Base-by-base conservation (phyloP, 2,888 invertebrate species). In the Atrina japonica region DNA sequence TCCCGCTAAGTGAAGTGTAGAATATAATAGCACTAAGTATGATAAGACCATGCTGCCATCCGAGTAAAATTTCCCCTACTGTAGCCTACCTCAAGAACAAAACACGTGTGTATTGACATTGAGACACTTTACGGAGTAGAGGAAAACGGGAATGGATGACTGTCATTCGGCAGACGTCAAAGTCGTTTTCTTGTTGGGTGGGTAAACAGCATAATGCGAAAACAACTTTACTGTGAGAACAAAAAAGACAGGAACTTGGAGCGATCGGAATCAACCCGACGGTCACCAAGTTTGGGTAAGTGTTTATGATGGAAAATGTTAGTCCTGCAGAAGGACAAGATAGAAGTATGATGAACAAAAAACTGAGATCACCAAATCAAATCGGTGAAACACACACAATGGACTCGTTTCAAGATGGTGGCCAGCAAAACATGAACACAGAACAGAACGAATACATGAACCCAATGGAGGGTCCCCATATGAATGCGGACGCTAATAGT, bases 1-100 rank as follows among this genome's bases (percentile, higher is more conserved):
- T 88, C 88, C 88, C 88, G 89, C 89, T 89, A 88, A 88, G 83
- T 86, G 88, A 88, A 86, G 86, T 87, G 87, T 85, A 84, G 83
- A 84, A 85, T 82, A 88, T 87, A 88, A 88, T 87, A 88, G 85
- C 83, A 83, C 81, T 84, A 84, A 88, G 83, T 86, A 85, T 87
- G 86, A 86, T 88, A 88, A 88, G 88, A 85, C 88, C 89, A 89
- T 89, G 88, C 88, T 88, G 88, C 87, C 86, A 82, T 83, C 81
- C 81, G 81, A 83, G 83, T 85, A 86, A 87, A 79, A 85, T 83
- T 85, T 83, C 81, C 83, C 82, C 77, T 77, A 82, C 76, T 82
- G 75, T 75, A 79, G 78, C 80, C 72, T 83, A 76, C 70, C 72
- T 75, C 35, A 73, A 74, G 76, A 70, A 71, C 70, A 80, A 78